phyloP scores from a whole-genome alignment of 1,140 invertebrate genomes.

The Nephila pilipes region DNA sequence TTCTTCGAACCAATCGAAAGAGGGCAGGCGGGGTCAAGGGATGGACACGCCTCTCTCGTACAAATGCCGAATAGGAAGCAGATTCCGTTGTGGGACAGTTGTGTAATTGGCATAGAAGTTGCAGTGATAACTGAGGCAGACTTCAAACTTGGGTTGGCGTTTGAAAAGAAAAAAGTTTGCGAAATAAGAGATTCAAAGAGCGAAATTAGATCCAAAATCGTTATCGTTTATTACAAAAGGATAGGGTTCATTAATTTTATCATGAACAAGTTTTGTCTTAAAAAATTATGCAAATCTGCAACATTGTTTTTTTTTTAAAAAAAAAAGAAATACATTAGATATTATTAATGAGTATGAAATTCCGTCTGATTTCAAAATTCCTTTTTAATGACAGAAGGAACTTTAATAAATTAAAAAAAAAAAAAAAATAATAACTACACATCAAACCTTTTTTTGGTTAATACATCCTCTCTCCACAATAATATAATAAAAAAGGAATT shows the following conservation, averaged over 20 bases:
- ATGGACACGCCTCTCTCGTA: background rate
- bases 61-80: background rate
- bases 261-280: background rate
- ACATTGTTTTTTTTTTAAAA: no score
- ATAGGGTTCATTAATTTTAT: background rate
- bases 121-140: background rate
- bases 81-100: slow-evolving; percentile 26
- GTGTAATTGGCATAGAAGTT: slow-evolving; percentile 16
- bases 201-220: background rate
- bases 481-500: no score
- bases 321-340: no score
- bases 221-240: background rate
- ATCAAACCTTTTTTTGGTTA: no score
- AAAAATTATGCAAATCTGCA: no score
- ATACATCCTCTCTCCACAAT: no score
- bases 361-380: no score
- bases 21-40: background rate
- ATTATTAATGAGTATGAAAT: no score
- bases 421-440: no score
- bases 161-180: background rate
- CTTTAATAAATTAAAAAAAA: no score
- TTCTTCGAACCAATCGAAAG: background rate
- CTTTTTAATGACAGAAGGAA: no score
- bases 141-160: background rate
- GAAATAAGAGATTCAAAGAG: background rate